Conservation (phyloP, 2,797 vertebrate genomes). For the Tolypeutes matacus region DNA sequence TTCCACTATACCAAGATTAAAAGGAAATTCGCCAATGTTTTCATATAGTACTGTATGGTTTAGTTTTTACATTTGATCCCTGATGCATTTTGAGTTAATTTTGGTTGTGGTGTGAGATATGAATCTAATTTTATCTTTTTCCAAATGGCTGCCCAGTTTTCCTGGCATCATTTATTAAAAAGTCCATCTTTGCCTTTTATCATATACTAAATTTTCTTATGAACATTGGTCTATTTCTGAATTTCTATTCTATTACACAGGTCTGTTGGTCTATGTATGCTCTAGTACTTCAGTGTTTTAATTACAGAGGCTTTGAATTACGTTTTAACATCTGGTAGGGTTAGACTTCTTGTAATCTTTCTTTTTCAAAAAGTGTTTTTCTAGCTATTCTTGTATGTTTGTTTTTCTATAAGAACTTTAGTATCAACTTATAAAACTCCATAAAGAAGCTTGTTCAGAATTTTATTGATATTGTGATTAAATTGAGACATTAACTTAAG, state of each 20-base stretch:
- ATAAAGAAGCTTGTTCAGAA: not conserved
- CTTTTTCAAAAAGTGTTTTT: conserved; percentile 9
- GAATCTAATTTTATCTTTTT: not conserved
- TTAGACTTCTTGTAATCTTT: not conserved
- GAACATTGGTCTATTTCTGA: not conserved
- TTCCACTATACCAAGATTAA: not conserved
- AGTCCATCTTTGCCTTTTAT: conserved; percentile 11
- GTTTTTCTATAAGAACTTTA: not conserved
- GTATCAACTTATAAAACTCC: not conserved
- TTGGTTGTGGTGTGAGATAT: not conserved
- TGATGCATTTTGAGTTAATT: not conserved
- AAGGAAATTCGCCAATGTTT: not conserved
- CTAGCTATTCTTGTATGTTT: not conserved
- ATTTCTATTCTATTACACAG: not conserved
- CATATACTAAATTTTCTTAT: not conserved
- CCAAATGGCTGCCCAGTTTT: not conserved
- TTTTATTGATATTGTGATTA: not conserved
- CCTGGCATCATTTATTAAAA: not conserved
- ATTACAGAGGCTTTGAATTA: not conserved
- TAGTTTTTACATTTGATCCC: not conserved
- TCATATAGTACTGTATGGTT: not conserved
- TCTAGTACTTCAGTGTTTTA: not conserved
- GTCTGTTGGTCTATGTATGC: not conserved
- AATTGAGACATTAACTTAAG: not conserved
- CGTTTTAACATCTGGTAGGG: not conserved